Conservation (phyloP, 35 echinoderm and acorn worm species). For the Hemicentrotus pulcherrimus region DNA sequence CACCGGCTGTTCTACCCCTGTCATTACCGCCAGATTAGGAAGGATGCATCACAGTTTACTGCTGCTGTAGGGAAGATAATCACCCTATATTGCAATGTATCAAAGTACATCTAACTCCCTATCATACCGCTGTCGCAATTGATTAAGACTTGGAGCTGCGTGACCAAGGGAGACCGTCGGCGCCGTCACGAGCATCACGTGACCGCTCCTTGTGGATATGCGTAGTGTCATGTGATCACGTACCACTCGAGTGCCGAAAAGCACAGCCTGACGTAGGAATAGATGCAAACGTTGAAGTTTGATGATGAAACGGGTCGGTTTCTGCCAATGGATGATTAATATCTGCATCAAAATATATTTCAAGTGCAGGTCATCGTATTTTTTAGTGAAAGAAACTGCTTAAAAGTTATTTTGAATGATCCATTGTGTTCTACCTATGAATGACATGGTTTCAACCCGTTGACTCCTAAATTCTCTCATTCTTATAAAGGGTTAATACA, state of each 20-base stretch:
- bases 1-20: not conserved
- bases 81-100: not conserved
- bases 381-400: too few relatives aligned
- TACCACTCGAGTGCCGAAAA: not conserved
- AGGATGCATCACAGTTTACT: not conserved
- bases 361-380: too few relatives aligned
- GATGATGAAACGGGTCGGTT: not conserved
- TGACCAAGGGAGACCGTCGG: not conserved
- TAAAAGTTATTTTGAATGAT: too few relatives aligned
- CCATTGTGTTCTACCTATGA: too few relatives aligned
- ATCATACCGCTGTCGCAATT: conserved; percentile 1
- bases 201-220: not conserved
- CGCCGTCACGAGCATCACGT: not conserved
- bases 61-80: not conserved
- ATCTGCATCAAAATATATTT: too few relatives aligned
- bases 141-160: not conserved
- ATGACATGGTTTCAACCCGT: too few relatives aligned
- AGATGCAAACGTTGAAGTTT: not conserved
- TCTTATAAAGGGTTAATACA: too few relatives aligned
- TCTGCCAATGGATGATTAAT: too few relatives aligned
- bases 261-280: not conserved
- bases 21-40: not conserved
- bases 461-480: too few relatives aligned
- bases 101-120: not conserved
- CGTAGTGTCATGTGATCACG: not conserved